A percentile compares a stretch with the other conserved stretches of the same genome.
phyloP scores from a whole-genome alignment of 2,888 invertebrate genomes.

The Slavum lentiscoides region DNA sequence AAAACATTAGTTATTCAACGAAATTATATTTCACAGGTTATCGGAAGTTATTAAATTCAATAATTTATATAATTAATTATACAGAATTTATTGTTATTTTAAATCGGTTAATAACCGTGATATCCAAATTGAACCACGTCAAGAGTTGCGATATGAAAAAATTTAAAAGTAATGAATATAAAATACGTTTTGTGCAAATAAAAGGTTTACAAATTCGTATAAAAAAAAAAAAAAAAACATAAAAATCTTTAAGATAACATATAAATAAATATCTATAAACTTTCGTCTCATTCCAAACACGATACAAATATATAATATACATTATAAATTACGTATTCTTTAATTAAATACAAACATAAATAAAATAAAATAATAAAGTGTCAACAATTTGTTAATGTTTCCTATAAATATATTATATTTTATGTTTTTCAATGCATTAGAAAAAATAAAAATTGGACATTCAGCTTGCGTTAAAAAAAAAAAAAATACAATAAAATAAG shows the following conservation, averaged over 20 bases:
- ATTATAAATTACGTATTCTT: not conserved
- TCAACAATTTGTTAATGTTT: constrained; percentile 23
- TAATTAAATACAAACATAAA: not conserved
- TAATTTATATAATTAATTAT: not conserved
- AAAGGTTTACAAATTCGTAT: not conserved
- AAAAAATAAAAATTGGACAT: not conserved
- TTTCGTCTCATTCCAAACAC: constrained; percentile 2
- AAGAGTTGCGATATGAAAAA: not conserved
- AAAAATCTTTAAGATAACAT: constrained; percentile 12
- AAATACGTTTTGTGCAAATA: not conserved
- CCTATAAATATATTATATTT: not conserved
- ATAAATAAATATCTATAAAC: constrained; percentile 3
- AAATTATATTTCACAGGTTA: not conserved
- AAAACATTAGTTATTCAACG: not conserved
- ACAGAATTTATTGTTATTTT: not conserved
- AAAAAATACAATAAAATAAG: not conserved
- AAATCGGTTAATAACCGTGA: not conserved
- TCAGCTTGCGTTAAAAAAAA: not conserved
- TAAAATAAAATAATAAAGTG: constrained; percentile 33
- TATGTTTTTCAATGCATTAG: not conserved
- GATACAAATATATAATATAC: not conserved
- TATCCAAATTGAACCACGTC: not conserved
- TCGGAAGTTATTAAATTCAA: not conserved
- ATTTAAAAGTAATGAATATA: not conserved
- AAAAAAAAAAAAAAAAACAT: too few species aligned